Conservation (phyloP, 2,113 vertebrate genomes). For the Notiomystis cincta region DNA sequence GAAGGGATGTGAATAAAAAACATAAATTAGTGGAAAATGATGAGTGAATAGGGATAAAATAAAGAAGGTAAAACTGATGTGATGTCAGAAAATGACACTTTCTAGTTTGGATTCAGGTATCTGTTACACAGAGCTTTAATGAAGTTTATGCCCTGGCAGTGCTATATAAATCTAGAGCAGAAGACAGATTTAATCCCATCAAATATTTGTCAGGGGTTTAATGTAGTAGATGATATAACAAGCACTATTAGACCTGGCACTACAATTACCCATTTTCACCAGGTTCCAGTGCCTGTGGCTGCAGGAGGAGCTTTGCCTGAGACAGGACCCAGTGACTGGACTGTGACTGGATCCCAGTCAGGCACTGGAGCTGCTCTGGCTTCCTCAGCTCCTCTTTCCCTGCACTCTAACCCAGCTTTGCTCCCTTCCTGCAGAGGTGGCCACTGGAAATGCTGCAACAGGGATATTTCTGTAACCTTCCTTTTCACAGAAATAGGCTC, state of each 20-base stretch:
- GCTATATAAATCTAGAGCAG: conserved; percentile 2
- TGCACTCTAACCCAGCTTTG: neutral
- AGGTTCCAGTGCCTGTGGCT: neutral
- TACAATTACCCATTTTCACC: neutral
- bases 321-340: neutral
- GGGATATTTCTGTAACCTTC: neutral
- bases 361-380: neutral
- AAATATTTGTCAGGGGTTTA: conserved; percentile 41
- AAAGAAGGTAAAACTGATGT: neutral
- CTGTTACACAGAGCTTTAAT: neutral
- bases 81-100: neutral
- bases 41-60: neutral
- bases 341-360: neutral
- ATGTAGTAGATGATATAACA: conserved; percentile 2
- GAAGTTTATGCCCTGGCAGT: conserved; percentile 7
- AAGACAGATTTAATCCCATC: conserved; percentile 49
- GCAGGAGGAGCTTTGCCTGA: neutral
- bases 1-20: neutral
- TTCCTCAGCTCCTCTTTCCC: neutral
- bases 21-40: neutral
- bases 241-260: neutral
- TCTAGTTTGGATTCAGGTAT: neutral
- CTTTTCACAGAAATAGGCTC: neutral
- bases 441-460: neutral
- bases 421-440: neutral